Evolutionary conservation across 2,797 vertebrate genomes (phyloP), one percentile per base, ranked within the genome.

Genomic region (Sebastes nivosus): DNA sequence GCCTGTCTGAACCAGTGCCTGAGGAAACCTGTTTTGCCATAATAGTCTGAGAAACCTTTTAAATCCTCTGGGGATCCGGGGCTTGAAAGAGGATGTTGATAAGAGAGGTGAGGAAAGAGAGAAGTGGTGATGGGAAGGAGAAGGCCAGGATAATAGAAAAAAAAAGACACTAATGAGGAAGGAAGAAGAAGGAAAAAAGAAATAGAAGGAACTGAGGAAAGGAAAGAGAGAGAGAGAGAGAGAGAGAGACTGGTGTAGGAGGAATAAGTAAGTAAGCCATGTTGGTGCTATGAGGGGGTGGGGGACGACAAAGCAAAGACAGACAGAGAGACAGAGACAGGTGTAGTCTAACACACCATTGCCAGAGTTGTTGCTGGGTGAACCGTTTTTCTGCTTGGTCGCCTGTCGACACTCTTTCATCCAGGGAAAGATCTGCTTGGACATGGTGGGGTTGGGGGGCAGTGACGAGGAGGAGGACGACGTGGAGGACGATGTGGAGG

Each of bases 371-470:
- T 97, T 95, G 94, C 96, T 95, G 72, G 98, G 98, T 78, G 98
- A 98, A 95, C 95, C 94, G 97, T 87, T 98, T 97, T 99, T 99
- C 96, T 98, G 98, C 95, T 99, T 99, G 94, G 97, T 97, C 75
- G 96, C 95, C 94, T 99, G 98, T 92, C 98, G 96, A 58, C 97
- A 96, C 92, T 99, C 98, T 93, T 99, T 99, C 98, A 99, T 99
- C 98, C 98, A 99, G 85, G 98, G 98, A 90, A 99, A 99, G 90
- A 99, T 99, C 94, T 99, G 98, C 95, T 99, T 99, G 96, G 96
- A 95, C 94, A 98, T 89, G 60, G 96, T 89, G 32, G 97, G 96
- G 85, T 96, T 97, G 82, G 96, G 95, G 20, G 97, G 92, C 38
- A 96, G 94, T 29, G 95, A 95, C 77, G 96, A 96, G 70, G 98